Base-by-base conservation (phyloP, 2,797 vertebrate species). In the Peromyscus nudipes region DNA sequence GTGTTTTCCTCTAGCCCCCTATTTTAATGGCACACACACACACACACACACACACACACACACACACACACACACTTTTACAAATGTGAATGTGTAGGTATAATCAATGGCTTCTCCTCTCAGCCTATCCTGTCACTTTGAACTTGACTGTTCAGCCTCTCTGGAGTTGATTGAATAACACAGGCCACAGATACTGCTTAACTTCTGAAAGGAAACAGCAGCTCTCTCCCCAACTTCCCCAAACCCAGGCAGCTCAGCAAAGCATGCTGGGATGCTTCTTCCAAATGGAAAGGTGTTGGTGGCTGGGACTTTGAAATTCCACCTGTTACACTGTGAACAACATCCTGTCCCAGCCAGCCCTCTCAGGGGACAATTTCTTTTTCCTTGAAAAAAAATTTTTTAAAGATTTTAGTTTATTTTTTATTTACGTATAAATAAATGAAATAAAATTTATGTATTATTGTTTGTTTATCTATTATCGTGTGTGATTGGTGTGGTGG, bases 1-100 rank as follows among this genome's bases (percentile, higher is more conserved):
- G 27, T 57, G 65, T 83, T 97, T 91, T 96, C 52, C 79, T 46
- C 46, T 34, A 64, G 14, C 29, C 16, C n/a, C 34, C 49, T 73
- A 9, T 76, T 89, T 91, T 52, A 71, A 64, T 1, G 21, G 67
- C 2, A 0, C 55, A 89, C 27, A 73, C 67, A n/a, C 65, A 40
- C n/a, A 40, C n/a, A 40, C n/a, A 73, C 37, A 73, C 17, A 73
- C n/a, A 73, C n/a, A 40, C 71, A 16, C 27, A 77, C 25, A 49
- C 40, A 49, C 34, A 14, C 6, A 6, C 27, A 46, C 37, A 65
- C 82, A 43, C 93, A 80, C 3, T 55, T 71, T 75, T 25, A 77
- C 67, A 73, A 75, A 60, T 1, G 43, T 77, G 83, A 76, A 6
- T 52, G 6, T 62, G 4, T 52, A 71, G 37, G 13, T 23, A 3